Evolutionary conservation across 2,797 vertebrate species (phyloP).

Genomic region (Capromys pilorides): DNA sequence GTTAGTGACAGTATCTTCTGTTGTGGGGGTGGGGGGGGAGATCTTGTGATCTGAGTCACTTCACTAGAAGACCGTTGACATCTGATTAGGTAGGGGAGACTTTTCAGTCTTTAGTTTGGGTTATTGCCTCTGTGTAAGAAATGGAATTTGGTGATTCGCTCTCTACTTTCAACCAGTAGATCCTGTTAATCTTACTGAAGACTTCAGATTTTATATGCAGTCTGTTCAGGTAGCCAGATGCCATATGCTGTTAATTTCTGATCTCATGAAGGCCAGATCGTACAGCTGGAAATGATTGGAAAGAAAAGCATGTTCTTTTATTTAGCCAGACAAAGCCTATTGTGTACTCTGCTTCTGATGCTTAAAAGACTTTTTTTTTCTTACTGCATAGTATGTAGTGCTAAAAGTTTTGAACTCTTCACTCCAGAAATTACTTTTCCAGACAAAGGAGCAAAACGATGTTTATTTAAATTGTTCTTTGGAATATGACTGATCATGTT

Average conservation of each 20-base stretch:
- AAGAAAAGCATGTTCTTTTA: slow-evolving; percentile 83
- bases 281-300: slow-evolving; percentile 85
- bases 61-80: slow-evolving; percentile 49
- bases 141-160: slow-evolving; percentile 22
- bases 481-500: slow-evolving; percentile 75
- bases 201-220: slow-evolving; percentile 65
- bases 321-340: slow-evolving; percentile 85
- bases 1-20: slow-evolving; percentile 1
- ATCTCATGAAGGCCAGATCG: slow-evolving; percentile 71
- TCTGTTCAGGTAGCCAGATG: slow-evolving; percentile 83
- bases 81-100: slow-evolving; percentile 53
- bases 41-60: slow-evolving; percentile 41
- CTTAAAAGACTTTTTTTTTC: slow-evolving; percentile 75
- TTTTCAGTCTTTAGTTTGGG: slow-evolving; percentile 57
- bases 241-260: slow-evolving; percentile 80
- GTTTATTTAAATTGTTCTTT: slow-evolving; percentile 76
- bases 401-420: slow-evolving; percentile 79
- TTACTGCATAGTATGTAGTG: slow-evolving; percentile 66
- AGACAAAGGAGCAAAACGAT: slow-evolving; percentile 78
- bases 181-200: slow-evolving; percentile 64
- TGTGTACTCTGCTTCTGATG: slow-evolving; percentile 79
- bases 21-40: not conserved
- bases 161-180: slow-evolving; percentile 63
- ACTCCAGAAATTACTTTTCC: slow-evolving; percentile 82
- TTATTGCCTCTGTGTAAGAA: slow-evolving; percentile 53